Evolutionary conservation across 2,797 vertebrate species (phyloP).

Genomic region (Lophotriccus pileatus): DNA sequence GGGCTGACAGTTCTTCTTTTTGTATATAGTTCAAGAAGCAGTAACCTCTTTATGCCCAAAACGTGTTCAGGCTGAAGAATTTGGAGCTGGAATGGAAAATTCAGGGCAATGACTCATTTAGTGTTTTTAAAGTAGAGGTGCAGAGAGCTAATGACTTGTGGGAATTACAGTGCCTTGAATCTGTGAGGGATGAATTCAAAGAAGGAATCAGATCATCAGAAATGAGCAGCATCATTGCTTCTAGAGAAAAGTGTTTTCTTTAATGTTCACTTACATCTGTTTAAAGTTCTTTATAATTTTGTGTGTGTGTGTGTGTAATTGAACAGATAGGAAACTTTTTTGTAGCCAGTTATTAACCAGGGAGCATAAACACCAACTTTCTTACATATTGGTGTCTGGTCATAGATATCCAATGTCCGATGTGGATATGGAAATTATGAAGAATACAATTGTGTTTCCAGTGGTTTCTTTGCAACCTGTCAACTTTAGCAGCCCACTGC

Average conservation of each 20-base stretch:
- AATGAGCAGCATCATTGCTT: not conserved
- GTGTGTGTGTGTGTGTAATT: not conserved
- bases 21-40: not conserved
- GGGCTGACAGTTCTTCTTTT: not conserved
- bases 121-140: not conserved
- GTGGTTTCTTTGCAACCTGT: not conserved
- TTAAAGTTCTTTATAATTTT: not conserved
- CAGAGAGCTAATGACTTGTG: not conserved
- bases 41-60: not conserved
- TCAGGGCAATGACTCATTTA: not conserved
- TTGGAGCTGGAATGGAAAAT: constrained; percentile 13
- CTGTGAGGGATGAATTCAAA: not conserved
- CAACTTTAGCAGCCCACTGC: not conserved
- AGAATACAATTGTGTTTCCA: not conserved
- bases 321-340: not conserved
- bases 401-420: not conserved
- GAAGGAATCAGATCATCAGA: not conserved
- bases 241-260: not conserved
- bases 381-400: not conserved
- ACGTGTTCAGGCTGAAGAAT: not conserved
- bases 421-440: not conserved
- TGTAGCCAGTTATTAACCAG: not conserved
- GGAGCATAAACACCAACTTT: not conserved
- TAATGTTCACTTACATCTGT: not conserved
- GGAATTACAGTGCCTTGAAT: not conserved